A percentile compares a stretch with the other conserved stretches of the same genome.
Evolutionary conservation across 2,888 invertebrate species (phyloP).

Genomic region (Hermodice carunculata): DNA sequence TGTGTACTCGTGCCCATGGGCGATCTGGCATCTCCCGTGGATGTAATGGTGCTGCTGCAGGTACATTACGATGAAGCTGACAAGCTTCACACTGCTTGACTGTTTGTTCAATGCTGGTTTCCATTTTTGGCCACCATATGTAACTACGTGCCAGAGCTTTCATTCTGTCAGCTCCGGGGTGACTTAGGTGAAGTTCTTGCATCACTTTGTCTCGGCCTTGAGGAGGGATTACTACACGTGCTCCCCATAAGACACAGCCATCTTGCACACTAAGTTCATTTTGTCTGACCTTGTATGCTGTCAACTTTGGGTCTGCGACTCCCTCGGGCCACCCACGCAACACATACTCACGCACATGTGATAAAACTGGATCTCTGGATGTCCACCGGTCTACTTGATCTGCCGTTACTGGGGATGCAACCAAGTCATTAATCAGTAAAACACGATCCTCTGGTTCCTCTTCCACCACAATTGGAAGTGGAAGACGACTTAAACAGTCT

Average conservation of each 20-base stretch:
- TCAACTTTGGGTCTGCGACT: not conserved
- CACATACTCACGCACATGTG: not conserved
- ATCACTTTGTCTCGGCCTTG: conserved; percentile 23
- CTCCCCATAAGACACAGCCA: conserved; percentile 34
- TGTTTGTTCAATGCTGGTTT: conserved; percentile 28
- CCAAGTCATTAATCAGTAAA: no score
- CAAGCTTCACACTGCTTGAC: conserved; percentile 24
- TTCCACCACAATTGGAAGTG: not conserved
- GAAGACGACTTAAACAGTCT: conserved; percentile 48
- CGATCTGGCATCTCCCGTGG: conserved; percentile 46
- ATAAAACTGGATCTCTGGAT: not conserved
- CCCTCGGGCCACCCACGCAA: not conserved
- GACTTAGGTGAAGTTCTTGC: conserved; percentile 33
- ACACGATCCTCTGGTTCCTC: not conserved
- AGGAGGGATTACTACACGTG: conserved; percentile 37
- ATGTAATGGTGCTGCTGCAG: conserved; percentile 43
- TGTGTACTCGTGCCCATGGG: conserved; percentile 49
- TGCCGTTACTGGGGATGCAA: not conserved
- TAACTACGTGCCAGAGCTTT: conserved; percentile 39
- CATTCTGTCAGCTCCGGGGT: conserved; percentile 41
- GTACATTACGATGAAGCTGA: conserved; percentile 18
- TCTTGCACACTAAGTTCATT: conserved; percentile 25
- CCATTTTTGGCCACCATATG: conserved; percentile 46
- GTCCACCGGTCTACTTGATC: not conserved
- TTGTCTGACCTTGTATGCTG: not conserved